Conservation (phyloP, 2,888 invertebrate genomes). For the Ceramica pisi region DNA sequence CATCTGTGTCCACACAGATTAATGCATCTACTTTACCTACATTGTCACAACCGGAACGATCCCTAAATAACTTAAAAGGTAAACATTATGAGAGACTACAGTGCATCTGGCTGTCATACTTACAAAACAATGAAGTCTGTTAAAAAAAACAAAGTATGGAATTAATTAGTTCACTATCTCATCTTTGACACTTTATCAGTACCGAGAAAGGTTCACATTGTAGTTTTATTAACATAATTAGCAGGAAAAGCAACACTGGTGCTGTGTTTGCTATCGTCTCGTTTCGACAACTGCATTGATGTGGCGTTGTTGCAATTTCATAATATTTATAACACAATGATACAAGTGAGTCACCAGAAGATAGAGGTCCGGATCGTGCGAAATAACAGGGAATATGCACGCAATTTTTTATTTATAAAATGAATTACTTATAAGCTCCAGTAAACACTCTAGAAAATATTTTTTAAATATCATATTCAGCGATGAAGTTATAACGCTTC, state of each 20-base stretch:
- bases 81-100: too few species aligned
- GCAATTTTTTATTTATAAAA: too few species aligned
- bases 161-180: neutral
- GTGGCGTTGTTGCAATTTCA: slow-evolving; percentile 37
- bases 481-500: too few species aligned
- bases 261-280: slow-evolving; percentile 11
- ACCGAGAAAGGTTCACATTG: slow-evolving; percentile 34
- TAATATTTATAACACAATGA: slow-evolving; percentile 24
- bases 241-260: slow-evolving; percentile 23
- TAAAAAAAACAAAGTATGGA: neutral
- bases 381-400: too few species aligned
- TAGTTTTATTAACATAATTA: slow-evolving; percentile 29
- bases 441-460: too few species aligned
- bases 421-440: too few species aligned
- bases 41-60: too few species aligned
- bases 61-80: too few species aligned
- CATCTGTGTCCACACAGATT: too few species aligned
- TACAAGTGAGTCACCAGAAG: slow-evolving; percentile 15
- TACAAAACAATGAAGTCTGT: neutral
- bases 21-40: too few species aligned
- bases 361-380: neutral
- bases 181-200: slow-evolving; percentile 13
- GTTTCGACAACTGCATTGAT: slow-evolving; percentile 8
- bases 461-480: too few species aligned
- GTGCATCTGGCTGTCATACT: neutral